Conservation (phyloP, 2,888 invertebrate species). For the Endomychus coccineus region DNA sequence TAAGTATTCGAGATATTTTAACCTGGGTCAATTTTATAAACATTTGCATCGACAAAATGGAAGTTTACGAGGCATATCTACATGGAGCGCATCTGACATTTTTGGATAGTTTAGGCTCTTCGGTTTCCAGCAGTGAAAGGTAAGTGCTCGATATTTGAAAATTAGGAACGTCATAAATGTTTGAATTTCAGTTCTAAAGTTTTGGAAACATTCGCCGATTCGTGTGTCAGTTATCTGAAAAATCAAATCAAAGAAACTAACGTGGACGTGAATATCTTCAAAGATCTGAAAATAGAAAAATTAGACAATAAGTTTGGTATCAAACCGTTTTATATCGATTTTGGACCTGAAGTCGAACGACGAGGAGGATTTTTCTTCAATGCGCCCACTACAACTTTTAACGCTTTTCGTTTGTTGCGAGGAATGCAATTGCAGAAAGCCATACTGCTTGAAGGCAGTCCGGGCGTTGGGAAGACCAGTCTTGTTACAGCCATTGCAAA, state of each 20-base stretch:
- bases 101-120: conserved; percentile 84
- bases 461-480: conserved; percentile 98
- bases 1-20: conserved; percentile 86
- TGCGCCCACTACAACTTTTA: conserved; percentile 71
- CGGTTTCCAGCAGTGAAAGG: conserved; percentile 66
- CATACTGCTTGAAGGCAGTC: conserved; percentile 91
- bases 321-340: conserved; percentile 65
- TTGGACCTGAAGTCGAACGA: conserved; percentile 40
- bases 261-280: conserved; percentile 9
- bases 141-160: conserved; percentile 35
- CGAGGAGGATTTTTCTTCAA: conserved; percentile 58
- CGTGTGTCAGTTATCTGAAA: conserved; percentile 52
- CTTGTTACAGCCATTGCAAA: conserved; percentile 84
- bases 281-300: conserved; percentile 3
- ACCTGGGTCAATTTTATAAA: conserved; percentile 92
- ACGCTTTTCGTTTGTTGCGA: conserved; percentile 76
- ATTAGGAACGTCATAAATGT: neutral
- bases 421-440: conserved; percentile 88
- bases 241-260: conserved; percentile 44
- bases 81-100: conserved; percentile 91
- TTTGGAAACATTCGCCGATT: conserved; percentile 40
- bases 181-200: conserved; percentile 35
- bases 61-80: conserved; percentile 61
- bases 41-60: conserved; percentile 43
- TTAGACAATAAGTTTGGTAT: conserved; percentile 56